phyloP scores from a whole-genome alignment of 2,888 invertebrate genomes.

The Dolomedes plantarius region DNA sequence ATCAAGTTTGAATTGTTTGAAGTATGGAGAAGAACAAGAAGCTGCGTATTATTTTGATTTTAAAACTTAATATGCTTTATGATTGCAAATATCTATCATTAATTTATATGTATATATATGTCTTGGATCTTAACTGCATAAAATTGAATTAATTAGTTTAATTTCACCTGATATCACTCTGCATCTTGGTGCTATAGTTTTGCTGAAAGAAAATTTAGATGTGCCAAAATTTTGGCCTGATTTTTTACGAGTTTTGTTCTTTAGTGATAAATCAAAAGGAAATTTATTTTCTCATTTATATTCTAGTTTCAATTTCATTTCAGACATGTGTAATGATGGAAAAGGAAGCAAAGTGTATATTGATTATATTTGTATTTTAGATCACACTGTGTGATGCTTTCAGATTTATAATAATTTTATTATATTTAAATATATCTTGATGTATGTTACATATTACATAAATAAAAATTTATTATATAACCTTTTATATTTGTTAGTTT shows the following conservation, averaged over 20 bases:
- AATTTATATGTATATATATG: not conserved
- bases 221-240: not conserved
- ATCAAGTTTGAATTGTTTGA: not conserved
- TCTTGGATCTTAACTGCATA: not conserved
- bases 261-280: not conserved
- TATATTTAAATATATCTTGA: not conserved
- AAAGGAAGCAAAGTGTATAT: not conserved
- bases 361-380: not conserved
- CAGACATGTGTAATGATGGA: not conserved
- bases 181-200: not conserved
- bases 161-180: not conserved
- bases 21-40: not conserved
- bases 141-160: not conserved
- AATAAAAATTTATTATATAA: conserved; percentile 9
- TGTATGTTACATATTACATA: not conserved
- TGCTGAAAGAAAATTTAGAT: not conserved
- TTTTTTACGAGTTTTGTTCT: not conserved
- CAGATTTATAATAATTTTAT: conserved; percentile 1
- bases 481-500: not conserved
- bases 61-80: not conserved
- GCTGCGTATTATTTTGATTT: not conserved
- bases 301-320: not conserved
- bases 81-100: too few relatives aligned
- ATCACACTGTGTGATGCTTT: not conserved
- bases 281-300: not conserved